Base-by-base conservation (phyloP, 1,140 invertebrate genomes). In the Cydia fagiglandana region DNA sequence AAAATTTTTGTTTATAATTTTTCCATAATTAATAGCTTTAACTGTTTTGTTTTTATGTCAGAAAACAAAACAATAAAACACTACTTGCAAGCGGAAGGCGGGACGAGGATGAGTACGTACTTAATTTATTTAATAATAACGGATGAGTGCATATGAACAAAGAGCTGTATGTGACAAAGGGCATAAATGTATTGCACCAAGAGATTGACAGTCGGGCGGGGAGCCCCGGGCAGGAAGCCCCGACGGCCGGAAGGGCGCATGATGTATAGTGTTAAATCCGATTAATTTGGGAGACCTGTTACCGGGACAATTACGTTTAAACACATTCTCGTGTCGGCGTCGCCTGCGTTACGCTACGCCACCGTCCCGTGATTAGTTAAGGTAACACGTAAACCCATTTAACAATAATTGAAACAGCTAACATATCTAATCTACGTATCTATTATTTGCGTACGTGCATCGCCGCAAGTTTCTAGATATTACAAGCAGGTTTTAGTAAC, bases 231-330 rank as follows among this genome's bases (percentile, higher is more conserved):
- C 64, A 68, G 64, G 77, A 76, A 68, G 76, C 75, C 76, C 78
- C 81, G 79, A 77, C 78, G 70, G 80, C 75, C 80, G 78, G 83
- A 84, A 83, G 80, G 74, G 73, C 77, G 77, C 77, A 76, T 84
- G 84, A 84, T 84, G 76, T 78, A 81, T 83, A 81, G 81, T 78
- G 75, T 75, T 75, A 85, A 83, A 87, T 85, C 85, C 84, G 81
- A 85, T 87, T 87, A 87, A 87, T 87, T 84, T 82, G 78, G 75
- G 80, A 78, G 78, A 78, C 80, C 79, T 84, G 81, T 80, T 82
- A 82, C 77, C 80, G 80, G 80, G 76, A 86, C 85, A 87, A 84
- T 84, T 84, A 80, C 77, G 82, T 81, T 81, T 83, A 82, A 84
- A 84, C 78, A 84, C 81, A 86, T 83, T 86, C 82, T 74, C 80